phyloP scores from a whole-genome alignment of 2,888 invertebrate genomes.

The Platycnemis pennipes region DNA sequence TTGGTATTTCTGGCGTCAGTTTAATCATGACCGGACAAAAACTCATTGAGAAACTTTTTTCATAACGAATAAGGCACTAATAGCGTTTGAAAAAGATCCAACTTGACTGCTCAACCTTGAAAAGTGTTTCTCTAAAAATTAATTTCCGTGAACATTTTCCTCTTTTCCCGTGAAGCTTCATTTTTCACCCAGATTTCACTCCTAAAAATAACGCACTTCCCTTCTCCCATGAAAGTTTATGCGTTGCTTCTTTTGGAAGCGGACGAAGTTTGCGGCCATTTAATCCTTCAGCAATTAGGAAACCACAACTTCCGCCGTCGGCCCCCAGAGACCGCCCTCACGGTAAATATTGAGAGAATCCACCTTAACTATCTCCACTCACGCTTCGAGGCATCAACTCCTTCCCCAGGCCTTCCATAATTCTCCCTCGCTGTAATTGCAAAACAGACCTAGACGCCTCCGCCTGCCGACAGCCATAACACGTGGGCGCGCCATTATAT shows the following conservation, averaged over 20 bases:
- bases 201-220: neutral
- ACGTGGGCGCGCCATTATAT: neutral
- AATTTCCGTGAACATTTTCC: neutral
- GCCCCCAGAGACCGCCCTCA: neutral
- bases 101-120: neutral
- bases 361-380: neutral
- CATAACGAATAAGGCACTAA: neutral
- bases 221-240: neutral
- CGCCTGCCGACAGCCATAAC: neutral
- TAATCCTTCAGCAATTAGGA: conserved; percentile 32
- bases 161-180: neutral
- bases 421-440: neutral
- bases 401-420: neutral
- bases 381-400: neutral
- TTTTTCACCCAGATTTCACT: neutral
- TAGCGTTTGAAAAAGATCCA: neutral
- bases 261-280: neutral
- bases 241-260: neutral
- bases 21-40: neutral
- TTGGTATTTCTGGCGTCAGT: neutral
- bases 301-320: conserved; percentile 3
- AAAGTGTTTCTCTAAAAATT: neutral
- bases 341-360: conserved; percentile 14
- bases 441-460: neutral
- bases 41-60: neutral